A percentile compares a stretch with the other conserved stretches of the same genome.
phyloP scores from a whole-genome alignment of 2,113 vertebrate genomes.

The Pelobates fuscus region DNA sequence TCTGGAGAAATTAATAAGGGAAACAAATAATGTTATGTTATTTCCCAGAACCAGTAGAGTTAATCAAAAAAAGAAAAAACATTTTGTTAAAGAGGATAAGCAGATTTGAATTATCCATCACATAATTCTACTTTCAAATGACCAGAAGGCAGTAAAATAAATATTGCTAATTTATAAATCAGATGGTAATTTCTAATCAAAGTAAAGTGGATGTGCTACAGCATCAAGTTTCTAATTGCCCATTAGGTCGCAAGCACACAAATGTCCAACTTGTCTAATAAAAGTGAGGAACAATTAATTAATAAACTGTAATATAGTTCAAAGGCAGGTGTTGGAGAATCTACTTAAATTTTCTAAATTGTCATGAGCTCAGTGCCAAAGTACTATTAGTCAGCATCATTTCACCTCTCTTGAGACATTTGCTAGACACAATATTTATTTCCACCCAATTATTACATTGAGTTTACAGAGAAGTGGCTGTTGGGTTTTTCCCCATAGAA shows the following conservation, averaged over 20 bases:
- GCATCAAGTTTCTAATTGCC: slow-evolving; percentile 34
- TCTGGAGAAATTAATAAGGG: background rate
- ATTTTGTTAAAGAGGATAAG: slow-evolving; percentile 35
- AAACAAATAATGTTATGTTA: slow-evolving; percentile 23
- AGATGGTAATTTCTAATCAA: slow-evolving; percentile 42
- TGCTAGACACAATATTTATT: no score
- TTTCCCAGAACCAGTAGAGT: slow-evolving; percentile 10
- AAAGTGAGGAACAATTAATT: slow-evolving; percentile 33
- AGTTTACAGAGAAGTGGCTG: no score
- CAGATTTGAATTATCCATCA: slow-evolving; percentile 31
- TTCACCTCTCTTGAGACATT: no score
- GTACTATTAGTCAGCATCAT: no score
- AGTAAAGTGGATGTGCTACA: slow-evolving; percentile 28
- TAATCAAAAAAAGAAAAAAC: slow-evolving; percentile 29
- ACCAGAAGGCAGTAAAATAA: slow-evolving; percentile 43
- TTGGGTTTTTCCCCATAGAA: no score
- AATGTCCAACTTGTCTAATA: slow-evolving; percentile 31
- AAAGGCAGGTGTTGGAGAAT: slow-evolving; percentile 14
- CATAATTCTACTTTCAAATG: slow-evolving; percentile 41
- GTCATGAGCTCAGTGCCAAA: no score
- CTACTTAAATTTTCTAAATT: no score
- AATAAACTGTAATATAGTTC: slow-evolving; percentile 11
- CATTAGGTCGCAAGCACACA: slow-evolving; percentile 35
- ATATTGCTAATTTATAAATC: slow-evolving; percentile 43
- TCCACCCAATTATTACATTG: no score